Percentiles rank a stretch among this genome's conserved stretches.
Conservation (phyloP, 2,888 invertebrate genomes). For the Erebia aethiops region DNA sequence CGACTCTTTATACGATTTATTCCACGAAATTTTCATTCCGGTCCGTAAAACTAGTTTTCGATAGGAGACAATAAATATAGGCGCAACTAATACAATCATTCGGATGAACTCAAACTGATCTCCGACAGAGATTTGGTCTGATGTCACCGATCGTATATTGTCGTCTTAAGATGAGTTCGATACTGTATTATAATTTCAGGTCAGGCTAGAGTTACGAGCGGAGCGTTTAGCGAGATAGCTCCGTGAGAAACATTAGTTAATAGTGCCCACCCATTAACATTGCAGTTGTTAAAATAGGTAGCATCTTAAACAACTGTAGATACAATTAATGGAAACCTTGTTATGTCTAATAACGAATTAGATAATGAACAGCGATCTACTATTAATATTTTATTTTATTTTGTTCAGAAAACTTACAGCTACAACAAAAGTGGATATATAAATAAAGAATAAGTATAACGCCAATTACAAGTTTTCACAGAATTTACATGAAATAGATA, state of each 20-base stretch:
- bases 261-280: too few relatives aligned
- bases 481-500: too few relatives aligned
- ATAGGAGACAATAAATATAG: constrained; percentile 34
- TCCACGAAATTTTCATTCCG: constrained; percentile 17
- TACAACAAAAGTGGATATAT: too few relatives aligned
- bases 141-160: constrained; percentile 80
- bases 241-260: neutral
- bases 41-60: constrained; percentile 31
- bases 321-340: too few relatives aligned
- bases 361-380: too few relatives aligned
- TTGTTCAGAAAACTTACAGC: too few relatives aligned
- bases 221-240: constrained; percentile 46
- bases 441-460: too few relatives aligned
- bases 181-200: constrained; percentile 62
- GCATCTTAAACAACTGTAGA: too few relatives aligned
- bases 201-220: constrained; percentile 43
- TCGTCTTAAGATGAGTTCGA: constrained; percentile 75
- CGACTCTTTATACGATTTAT: constrained; percentile 10
- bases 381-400: too few relatives aligned
- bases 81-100: constrained; percentile 47
- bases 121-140: constrained; percentile 63
- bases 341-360: too few relatives aligned
- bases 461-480: too few relatives aligned
- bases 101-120: constrained; percentile 73
- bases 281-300: too few relatives aligned